Percentiles rank a stretch among this genome's conserved stretches.
phyloP scores from a whole-genome alignment of 2,888 invertebrate genomes.

The Acrobeloides nanus region DNA sequence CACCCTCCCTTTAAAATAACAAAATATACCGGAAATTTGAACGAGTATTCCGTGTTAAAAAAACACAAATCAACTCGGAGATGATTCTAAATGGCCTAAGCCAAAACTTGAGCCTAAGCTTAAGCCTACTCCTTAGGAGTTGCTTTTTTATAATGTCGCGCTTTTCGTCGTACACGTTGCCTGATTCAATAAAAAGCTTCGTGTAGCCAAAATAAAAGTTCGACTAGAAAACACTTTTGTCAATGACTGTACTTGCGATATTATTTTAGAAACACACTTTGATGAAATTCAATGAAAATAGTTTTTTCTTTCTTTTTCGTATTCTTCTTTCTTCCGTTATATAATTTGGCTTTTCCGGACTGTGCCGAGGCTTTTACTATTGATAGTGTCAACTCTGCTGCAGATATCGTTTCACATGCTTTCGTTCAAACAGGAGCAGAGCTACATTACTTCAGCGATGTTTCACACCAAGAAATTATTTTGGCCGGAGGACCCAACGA shows the following conservation, averaged over 20 bases:
- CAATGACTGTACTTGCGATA: conserved; percentile 1
- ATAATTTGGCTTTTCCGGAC: neutral
- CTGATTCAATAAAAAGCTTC: too few species aligned
- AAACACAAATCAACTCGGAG: too few species aligned
- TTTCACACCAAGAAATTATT: conserved; percentile 24
- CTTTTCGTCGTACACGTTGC: too few species aligned
- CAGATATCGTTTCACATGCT: conserved; percentile 59
- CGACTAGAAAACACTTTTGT: conserved; percentile 1
- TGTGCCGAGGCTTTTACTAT: conserved; percentile 1
- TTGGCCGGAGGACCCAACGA: conserved; percentile 1
- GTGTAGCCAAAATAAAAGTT: neutral
- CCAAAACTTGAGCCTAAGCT: too few species aligned
- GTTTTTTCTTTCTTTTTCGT: neutral
- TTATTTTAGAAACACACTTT: neutral
- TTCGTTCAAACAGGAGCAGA: conserved; percentile 69
- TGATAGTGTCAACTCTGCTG: conserved; percentile 3
- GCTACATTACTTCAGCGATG: conserved; percentile 65
- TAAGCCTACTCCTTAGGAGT: too few species aligned
- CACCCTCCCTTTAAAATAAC: too few species aligned
- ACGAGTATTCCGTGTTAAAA: too few species aligned
- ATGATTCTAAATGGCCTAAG: too few species aligned
- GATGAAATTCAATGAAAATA: neutral
- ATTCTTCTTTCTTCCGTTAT: neutral
- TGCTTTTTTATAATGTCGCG: too few species aligned
- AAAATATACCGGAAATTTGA: too few species aligned